Percentiles rank a stretch among this genome's conserved stretches.
These are phyloP conservation scores for Criorhina ranunculi DNA, from an alignment of 2,888 invertebrate genomes.

Conservation along the genomic window DNA sequence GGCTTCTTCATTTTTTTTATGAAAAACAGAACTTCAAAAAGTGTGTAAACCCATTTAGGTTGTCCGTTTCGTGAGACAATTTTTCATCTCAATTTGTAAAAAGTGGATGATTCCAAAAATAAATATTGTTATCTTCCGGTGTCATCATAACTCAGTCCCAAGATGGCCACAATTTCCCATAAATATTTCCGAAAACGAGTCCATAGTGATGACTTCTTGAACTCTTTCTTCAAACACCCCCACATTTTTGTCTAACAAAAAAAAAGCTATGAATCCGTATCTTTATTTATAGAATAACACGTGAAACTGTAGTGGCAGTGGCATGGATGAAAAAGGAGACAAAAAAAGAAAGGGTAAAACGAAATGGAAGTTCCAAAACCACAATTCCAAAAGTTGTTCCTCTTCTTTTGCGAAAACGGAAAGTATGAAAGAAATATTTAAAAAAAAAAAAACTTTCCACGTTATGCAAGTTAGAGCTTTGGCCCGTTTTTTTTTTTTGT, in stretches of 20 bases:
- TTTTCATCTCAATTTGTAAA: too few species aligned
- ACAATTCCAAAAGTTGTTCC: constrained; percentile 28
- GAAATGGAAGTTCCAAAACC: constrained; percentile 9
- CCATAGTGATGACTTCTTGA: not conserved
- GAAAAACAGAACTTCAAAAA: too few species aligned
- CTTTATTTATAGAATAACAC: not conserved
- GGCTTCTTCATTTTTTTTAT: too few species aligned
- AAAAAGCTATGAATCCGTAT: not conserved
- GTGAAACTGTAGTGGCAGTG: not conserved
- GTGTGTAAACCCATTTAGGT: too few species aligned
- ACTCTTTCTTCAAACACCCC: not conserved
- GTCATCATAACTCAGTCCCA: not conserved
- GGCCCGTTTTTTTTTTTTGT: not conserved
- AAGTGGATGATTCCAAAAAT: too few species aligned
- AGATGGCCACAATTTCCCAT: not conserved
- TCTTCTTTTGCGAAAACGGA: not conserved
- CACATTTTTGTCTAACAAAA: not conserved
- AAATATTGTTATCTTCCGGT: too few species aligned
- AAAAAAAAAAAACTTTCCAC: not conserved
- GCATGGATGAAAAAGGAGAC: not conserved
- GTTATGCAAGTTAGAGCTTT: constrained; percentile 10
- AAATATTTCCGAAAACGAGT: not conserved
- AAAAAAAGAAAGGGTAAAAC: constrained; percentile 17
- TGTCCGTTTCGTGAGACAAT: not conserved
- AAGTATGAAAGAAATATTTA: constrained; percentile 19